Base-by-base conservation (phyloP, 2,113 vertebrate species). In the Glaucomys volans region DNA sequence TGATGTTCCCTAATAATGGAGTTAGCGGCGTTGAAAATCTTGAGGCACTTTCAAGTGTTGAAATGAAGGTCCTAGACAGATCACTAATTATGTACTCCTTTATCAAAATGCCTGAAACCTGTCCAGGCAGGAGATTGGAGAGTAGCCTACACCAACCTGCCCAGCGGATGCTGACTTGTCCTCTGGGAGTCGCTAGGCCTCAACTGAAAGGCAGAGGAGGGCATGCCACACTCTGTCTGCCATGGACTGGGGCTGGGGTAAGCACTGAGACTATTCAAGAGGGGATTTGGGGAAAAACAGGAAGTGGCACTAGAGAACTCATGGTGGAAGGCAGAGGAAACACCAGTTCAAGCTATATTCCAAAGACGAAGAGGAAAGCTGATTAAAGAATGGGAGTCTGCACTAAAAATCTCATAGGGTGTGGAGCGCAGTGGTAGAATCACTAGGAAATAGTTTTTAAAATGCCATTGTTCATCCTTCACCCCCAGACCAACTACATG, bases 21-120 rank as follows among this genome's bases (percentile, higher is more conserved):
- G 77, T 47, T 90, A 88, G 94, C 90, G 67, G 86, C 67, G 81
- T 85, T 62, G 91, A 96, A 89, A 98, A 75, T 52, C 94, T 96
- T 22, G 5, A 50, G 83, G 54, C 10, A 32, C 35, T 97, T 92
- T 96, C 50, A 96, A 88, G 2, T 62, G 37, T 67, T 91, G 97
- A 96, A 97, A 98, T 50, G 64, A 90, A 95, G 67, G 42, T 50
- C n/a, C 47, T 42, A 64, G 42, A 75, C 32, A n/a, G 59, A 77
- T 90, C 72, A 87, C 24, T 85, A 67, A 32, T 72, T 30, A 54
- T 52, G 4, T 42, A 9, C 8, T 57, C 44, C 54, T 94, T 91
- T 72, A 81, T 54, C n/a, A 85, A 81, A 95, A 80, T 37, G 24
- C 32, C 59, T 4, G 26, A 64, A 92, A 67, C 14, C 52, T 64